phyloP scores from a whole-genome alignment of 2,113 vertebrate species.

The Petaurus breviceps region DNA sequence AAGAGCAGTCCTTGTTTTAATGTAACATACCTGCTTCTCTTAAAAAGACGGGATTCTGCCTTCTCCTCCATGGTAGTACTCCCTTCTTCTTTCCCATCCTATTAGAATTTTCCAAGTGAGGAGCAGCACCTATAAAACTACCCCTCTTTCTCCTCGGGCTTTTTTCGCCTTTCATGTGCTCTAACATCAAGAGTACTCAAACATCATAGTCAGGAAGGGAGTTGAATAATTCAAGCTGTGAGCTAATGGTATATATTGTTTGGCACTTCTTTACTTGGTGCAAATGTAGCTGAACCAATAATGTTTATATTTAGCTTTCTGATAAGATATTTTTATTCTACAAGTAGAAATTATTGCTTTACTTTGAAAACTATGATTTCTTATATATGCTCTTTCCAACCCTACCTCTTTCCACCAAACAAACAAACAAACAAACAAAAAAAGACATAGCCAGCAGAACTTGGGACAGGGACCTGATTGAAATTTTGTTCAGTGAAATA shows the following conservation, averaged over 20 bases:
- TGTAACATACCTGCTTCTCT: neutral
- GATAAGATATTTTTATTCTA: neutral
- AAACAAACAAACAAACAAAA: neutral
- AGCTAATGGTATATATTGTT: neutral
- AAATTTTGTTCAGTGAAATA: neutral
- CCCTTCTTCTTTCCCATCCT: neutral
- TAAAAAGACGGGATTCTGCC: neutral
- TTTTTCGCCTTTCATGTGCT: neutral
- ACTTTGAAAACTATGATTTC: neutral
- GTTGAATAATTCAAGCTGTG: neutral
- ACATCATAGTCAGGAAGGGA: neutral
- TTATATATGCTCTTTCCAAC: neutral
- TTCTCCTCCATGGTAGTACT: neutral
- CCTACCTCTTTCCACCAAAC: neutral
- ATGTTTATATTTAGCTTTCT: neutral
- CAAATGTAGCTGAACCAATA: neutral
- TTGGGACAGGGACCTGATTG: neutral
- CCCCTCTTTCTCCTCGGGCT: neutral
- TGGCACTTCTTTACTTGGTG: neutral
- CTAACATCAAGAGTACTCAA: neutral
- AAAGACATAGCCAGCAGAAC: neutral
- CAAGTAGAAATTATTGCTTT: constrained; percentile 4
- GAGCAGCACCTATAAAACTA: neutral
- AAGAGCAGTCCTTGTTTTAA: neutral
- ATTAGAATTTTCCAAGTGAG: neutral